Percentiles rank a stretch among this genome's conserved stretches.
Evolutionary conservation across 2,888 invertebrate species (phyloP).

Genomic region (Ceramica pisi): DNA sequence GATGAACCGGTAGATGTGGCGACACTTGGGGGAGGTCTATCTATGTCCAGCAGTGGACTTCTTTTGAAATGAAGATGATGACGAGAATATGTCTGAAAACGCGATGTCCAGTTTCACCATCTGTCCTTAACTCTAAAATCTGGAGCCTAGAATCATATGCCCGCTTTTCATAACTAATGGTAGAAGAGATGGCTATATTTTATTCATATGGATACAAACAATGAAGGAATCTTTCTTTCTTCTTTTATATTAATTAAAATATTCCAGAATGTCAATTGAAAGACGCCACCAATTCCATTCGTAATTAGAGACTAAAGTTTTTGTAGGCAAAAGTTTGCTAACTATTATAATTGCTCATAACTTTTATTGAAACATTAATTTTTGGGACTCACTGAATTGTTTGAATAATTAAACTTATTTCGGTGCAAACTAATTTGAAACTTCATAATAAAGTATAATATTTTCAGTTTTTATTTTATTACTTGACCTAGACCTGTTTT

Average conservation of each 20-base stretch:
- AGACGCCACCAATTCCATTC: conserved; percentile 15
- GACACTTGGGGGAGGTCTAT: no score
- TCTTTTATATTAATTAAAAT: no score
- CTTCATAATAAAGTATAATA: neutral
- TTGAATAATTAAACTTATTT: conserved; percentile 37
- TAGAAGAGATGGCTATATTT: neutral
- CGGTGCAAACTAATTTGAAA: conserved; percentile 23
- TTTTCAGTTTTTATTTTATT: neutral
- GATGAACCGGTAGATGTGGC: no score
- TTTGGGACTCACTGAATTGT: conserved; percentile 17
- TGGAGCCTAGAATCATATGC: neutral
- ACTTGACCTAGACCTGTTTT: neutral
- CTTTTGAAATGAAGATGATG: no score
- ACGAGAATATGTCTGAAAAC: no score
- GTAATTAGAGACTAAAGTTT: conserved; percentile 39
- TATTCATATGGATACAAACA: neutral
- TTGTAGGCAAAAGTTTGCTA: conserved; percentile 14
- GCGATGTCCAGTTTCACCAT: no score
- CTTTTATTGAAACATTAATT: conserved; percentile 27
- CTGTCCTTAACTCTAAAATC: neutral
- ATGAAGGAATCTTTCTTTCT: neutral
- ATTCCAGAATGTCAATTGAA: neutral
- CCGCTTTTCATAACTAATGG: neutral
- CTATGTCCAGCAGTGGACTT: no score
- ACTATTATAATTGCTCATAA: conserved; percentile 26